Evolutionary conservation across 2,113 vertebrate genomes (phyloP), one percentile per base, ranked within the genome.

Genomic region (Accipiter virgatus): DNA sequence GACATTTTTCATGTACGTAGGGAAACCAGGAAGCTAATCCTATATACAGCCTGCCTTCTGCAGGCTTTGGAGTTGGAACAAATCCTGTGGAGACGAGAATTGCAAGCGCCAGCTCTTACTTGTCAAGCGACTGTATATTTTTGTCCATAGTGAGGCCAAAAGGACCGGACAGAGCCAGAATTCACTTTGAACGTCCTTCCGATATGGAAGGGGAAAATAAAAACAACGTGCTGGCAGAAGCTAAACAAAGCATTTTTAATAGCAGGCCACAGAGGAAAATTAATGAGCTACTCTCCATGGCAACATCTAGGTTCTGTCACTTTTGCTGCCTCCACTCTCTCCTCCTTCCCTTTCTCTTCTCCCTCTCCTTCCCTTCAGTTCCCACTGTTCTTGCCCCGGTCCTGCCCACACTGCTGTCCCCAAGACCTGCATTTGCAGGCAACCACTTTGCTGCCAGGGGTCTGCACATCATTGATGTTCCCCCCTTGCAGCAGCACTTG

Each of bases 261-360:
- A 93, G 72, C 78, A 77, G 94, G 62, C 78, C 94, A 81, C 1
- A 0, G 67, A 86, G 52, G 74, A 86, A 95, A 91, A 95, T 65
- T 91, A 78, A 75, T 71, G 68, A 94, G 95, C 83, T 84, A 7
- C 85, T 96, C 95, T 96, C 96, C 94, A 90, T 96, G 92, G 93
- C 83, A 95, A 96, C 93, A 91, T 88, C 79, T 63, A 94, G 75
- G 53, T 81, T 97, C 94, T 82, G 90, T 97, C 84, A 94, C 40
- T 2, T 94, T 95, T 86, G 23, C 92, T 96, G 74, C 84, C 92
- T 86, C 94, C 81, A 91, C 81, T 79, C 68, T 86, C 71, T 74
- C 48, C 67, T 79, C 71, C 62, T 81, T 90, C 38, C 70, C 40
- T 47, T 83, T 78, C 42, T 56, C 53, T 87, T 89, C 59, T 82